Evolutionary conservation across 2,888 invertebrate genomes (phyloP), one percentile per base, ranked within the genome.

Genomic region (Phaedon cochleariae): DNA sequence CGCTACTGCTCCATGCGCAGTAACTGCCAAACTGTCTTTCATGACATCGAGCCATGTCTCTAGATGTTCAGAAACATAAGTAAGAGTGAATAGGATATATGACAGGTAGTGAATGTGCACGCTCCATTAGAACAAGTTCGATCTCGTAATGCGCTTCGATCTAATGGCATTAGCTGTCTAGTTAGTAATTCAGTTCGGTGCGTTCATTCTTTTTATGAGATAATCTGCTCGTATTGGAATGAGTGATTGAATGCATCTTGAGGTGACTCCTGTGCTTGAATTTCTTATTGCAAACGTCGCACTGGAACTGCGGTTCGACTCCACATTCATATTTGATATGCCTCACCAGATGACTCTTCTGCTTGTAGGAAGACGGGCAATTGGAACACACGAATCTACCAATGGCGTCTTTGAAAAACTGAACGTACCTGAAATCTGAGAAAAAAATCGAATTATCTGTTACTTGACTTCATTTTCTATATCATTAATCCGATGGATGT

Each of bases 241-340:
- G 21, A 2, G 37, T 18, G 18, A 54, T 55, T 22, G 20, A 74
- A 69, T 87, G 87, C 18, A 85, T 78, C 65, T 84, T 79, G n/a
- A 87, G 76, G 73, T 86, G 86, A 70, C 85, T 84, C 71, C 85
- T 85, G 75, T 86, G 86, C 73, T 85, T 79, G 70, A 77, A 81
- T 64, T 73, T 75, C 65, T 74, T 84, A 65, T 80, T 81, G 67
- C 86, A 86, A 41, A 85, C 77, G 7, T 81, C 81, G 65, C 86
- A 86, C 65, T 84, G 83, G 71, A 85, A 86, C 68, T 85, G 82
- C 0, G 85, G 85, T 60, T 77, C 77, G 5, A 78, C 77, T 3
- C 80, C 80, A 65, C 81, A 81, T 62, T 80, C 80, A 64, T 76
- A 81, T 62, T 77, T 79, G 21, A 81, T 73, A 70, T 81, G 82